These are phyloP conservation scores for Lophotis ruficrista DNA, from an alignment of 2,113 vertebrate genomes.

Conservation along the genomic window DNA sequence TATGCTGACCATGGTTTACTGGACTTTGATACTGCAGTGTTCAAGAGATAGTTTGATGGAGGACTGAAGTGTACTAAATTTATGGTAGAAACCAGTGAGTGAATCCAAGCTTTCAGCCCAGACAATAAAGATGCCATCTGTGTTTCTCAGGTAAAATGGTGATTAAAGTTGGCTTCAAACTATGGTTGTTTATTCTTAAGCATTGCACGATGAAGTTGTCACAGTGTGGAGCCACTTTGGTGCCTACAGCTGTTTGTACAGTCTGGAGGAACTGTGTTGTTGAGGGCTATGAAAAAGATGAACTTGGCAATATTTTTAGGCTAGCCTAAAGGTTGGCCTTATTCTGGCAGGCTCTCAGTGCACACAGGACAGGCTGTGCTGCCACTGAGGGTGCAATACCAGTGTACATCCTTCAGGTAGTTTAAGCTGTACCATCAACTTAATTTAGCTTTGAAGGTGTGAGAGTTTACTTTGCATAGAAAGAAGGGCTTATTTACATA, in stretches of 20 bases:
- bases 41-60: neutral
- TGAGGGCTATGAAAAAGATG: neutral
- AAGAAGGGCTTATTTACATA: neutral
- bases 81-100: neutral
- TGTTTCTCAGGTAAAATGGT: neutral
- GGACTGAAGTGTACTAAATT: neutral
- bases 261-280: neutral
- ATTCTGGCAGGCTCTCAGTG: neutral
- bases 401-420: too few species aligned
- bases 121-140: neutral
- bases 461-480: neutral
- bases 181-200: neutral
- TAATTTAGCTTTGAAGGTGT: neutral
- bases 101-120: neutral
- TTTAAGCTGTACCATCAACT: neutral
- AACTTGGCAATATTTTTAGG: neutral
- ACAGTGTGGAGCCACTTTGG: neutral
- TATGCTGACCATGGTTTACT: neutral
- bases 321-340: neutral
- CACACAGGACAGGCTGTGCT: accelerated
- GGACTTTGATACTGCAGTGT: neutral
- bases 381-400: accelerated
- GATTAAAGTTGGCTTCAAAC: neutral
- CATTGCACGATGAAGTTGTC: accelerated
- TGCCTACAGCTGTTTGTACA: neutral